Evolutionary conservation across 2,113 vertebrate genomes (phyloP).

Genomic region (Coptodon rendalli): DNA sequence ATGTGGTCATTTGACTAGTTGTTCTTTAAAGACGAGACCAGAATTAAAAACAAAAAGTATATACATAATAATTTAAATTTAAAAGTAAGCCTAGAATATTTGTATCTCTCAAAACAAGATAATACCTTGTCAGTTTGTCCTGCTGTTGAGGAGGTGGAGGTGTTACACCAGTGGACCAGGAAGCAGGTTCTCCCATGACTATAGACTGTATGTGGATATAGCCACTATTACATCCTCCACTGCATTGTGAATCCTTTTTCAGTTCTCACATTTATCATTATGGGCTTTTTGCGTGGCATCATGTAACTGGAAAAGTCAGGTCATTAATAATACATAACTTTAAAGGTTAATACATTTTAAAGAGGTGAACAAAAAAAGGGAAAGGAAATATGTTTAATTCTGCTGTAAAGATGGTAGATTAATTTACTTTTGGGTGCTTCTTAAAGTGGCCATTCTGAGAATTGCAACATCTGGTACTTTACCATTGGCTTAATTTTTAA

Average conservation of each 20-base stretch:
- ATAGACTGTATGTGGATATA: background rate
- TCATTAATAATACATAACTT: background rate
- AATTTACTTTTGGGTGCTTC: fast-evolving
- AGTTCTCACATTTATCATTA: background rate
- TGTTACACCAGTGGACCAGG: background rate
- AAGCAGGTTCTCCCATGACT: background rate
- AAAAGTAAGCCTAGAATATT: background rate
- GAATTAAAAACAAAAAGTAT: background rate
- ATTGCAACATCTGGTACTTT: background rate
- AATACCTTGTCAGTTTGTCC: background rate
- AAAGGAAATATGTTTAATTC: background rate
- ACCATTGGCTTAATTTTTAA: background rate
- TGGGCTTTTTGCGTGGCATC: background rate
- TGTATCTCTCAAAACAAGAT: background rate
- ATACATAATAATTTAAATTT: background rate
- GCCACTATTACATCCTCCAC: background rate
- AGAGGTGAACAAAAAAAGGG: background rate
- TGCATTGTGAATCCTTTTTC: background rate
- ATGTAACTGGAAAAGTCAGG: background rate
- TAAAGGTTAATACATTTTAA: background rate
- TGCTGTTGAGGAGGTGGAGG: background rate
- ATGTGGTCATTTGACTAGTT: background rate
- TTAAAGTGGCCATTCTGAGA: background rate
- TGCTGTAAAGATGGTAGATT: background rate
- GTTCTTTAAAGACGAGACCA: background rate